phyloP scores from a whole-genome alignment of 23 tunicate genomes.

The Ascidia mentula region DNA sequence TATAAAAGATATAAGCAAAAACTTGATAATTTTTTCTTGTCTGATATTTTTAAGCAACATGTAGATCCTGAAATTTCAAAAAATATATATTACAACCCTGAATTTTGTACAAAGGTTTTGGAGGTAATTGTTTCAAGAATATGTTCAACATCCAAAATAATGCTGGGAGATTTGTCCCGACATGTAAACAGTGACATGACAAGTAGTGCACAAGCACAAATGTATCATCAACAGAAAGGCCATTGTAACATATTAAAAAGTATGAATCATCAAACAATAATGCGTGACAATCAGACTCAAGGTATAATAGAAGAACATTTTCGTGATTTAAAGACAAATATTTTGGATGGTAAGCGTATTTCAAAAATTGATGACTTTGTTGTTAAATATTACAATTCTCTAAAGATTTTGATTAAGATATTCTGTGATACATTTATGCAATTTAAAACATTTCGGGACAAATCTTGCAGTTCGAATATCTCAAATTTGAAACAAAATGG shows the following conservation, averaged over 20 bases:
- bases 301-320: conserved; percentile 1
- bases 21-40: background rate
- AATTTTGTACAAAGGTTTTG: background rate
- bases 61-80: background rate
- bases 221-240: background rate
- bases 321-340: background rate
- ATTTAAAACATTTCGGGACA: background rate
- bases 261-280: background rate
- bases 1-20: background rate
- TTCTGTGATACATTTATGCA: background rate
- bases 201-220: background rate
- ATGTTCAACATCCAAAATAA: background rate
- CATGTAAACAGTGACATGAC: background rate
- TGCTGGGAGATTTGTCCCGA: conserved; percentile 7
- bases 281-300: background rate
- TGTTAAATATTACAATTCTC: background rate
- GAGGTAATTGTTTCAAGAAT: background rate
- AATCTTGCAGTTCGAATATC: background rate
- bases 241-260: background rate
- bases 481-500: background rate
- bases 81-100: background rate
- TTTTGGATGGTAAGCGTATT: background rate
- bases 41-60: background rate
- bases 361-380: background rate
- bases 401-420: background rate